These are phyloP conservation scores for Caerostris extrusa DNA, from an alignment of 1,140 invertebrate species.

Conservation along the genomic window DNA sequence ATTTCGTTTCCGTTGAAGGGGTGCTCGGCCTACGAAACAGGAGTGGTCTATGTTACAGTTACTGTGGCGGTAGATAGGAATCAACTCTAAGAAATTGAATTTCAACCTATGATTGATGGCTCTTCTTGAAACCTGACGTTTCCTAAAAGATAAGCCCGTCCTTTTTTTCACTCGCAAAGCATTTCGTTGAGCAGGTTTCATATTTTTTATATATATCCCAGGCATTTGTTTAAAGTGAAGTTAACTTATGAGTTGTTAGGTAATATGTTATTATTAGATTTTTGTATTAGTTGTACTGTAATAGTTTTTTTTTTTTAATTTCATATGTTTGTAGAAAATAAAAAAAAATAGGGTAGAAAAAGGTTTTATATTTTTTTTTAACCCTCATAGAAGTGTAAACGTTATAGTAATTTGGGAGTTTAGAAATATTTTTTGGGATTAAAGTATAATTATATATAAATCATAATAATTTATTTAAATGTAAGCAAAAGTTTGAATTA, in stretches of 20 bases:
- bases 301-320: not conserved
- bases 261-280: not conserved
- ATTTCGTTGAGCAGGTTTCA: conserved; percentile 29
- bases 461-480: too few species aligned
- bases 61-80: not conserved
- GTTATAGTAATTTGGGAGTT: too few species aligned
- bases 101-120: conserved; percentile 29
- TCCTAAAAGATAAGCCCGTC: not conserved
- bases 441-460: too few species aligned
- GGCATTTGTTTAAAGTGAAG: not conserved
- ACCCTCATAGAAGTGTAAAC: too few species aligned
- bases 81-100: conserved; percentile 41
- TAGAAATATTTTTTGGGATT: too few species aligned
- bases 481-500: too few species aligned
- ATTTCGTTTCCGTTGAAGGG: conserved; percentile 2
- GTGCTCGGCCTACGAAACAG: conserved; percentile 15
- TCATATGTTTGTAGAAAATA: not conserved
- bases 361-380: too few species aligned
- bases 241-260: not conserved
- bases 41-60: not conserved
- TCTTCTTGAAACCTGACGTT: conserved; percentile 19
- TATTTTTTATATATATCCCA: not conserved
- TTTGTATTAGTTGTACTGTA: not conserved
- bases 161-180: not conserved
- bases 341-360: not conserved